Evolutionary conservation across 2,113 vertebrate genomes (phyloP).

Genomic region (Phrynocephalus versicolor): DNA sequence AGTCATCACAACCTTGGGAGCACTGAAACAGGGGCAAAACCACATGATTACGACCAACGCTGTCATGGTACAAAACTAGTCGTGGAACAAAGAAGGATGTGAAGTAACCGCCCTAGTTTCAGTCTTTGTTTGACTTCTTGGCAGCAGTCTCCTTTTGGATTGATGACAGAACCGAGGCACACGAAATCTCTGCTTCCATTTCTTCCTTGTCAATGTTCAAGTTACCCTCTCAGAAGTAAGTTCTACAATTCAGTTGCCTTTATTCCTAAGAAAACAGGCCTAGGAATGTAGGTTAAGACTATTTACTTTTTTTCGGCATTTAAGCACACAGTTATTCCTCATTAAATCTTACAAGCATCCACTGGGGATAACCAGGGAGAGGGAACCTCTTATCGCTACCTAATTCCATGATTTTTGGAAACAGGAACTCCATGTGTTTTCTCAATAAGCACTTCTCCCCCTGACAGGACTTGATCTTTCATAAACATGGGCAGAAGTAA

Average conservation of each 20-base stretch:
- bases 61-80: too few relatives aligned
- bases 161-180: too few relatives aligned
- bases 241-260: neutral
- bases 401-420: slow-evolving; percentile 69
- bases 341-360: slow-evolving; percentile 24
- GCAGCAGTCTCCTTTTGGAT: too few relatives aligned
- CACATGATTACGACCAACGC: too few relatives aligned
- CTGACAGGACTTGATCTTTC: slow-evolving; percentile 73
- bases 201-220: neutral
- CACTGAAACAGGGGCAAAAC: too few relatives aligned
- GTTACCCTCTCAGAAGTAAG: neutral
- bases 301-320: slow-evolving; percentile 33
- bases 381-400: slow-evolving; percentile 65
- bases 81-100: too few relatives aligned
- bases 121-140: too few relatives aligned
- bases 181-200: neutral
- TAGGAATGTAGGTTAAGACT: neutral
- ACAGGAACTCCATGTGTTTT: slow-evolving; percentile 74
- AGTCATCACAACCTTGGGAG: too few relatives aligned
- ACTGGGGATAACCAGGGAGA: slow-evolving; percentile 33
- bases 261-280: neutral
- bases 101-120: too few relatives aligned
- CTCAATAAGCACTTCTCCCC: slow-evolving; percentile 77
- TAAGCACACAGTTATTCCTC: slow-evolving; percentile 36
- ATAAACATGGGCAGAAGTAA: slow-evolving; percentile 75